Conservation (phyloP, 2,888 invertebrate genomes). For the Sarcophaga variegata region DNA sequence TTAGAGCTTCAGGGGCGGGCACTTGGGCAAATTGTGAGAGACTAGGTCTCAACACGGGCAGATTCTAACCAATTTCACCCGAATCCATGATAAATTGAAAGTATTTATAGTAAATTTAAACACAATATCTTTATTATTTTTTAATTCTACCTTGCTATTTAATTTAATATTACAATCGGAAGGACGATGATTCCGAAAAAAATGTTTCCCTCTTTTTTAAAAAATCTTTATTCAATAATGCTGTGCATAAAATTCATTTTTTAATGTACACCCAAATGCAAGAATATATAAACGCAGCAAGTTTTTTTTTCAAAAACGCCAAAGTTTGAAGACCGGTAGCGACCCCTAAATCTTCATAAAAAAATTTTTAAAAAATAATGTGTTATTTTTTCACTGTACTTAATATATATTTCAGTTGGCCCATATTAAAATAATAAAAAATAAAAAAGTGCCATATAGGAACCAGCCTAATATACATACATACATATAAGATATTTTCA, state of each 20-base stretch:
- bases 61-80: constrained; percentile 6
- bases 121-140: constrained; percentile 13
- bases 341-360: no score
- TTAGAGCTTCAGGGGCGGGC: constrained; percentile 4
- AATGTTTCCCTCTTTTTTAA: constrained; percentile 3
- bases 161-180: constrained; percentile 16
- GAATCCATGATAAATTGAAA: constrained; percentile 1
- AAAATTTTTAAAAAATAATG: no score
- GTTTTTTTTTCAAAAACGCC: no score
- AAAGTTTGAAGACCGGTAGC: no score
- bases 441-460: no score
- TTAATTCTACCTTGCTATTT: constrained; percentile 11
- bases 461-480: no score
- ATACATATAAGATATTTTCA: no score
- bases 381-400: no score
- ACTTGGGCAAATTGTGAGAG: neutral
- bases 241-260: constrained; percentile 8
- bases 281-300: no score
- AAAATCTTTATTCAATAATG: constrained; percentile 12
- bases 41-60: constrained; percentile 11
- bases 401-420: no score
- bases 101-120: constrained; percentile 12
- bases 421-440: no score
- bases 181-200: neutral
- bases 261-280: neutral